A percentile compares a stretch with the other conserved stretches of the same genome.
phyloP scores from a whole-genome alignment of 2,888 invertebrate species.

The Allolobophora icterica region DNA sequence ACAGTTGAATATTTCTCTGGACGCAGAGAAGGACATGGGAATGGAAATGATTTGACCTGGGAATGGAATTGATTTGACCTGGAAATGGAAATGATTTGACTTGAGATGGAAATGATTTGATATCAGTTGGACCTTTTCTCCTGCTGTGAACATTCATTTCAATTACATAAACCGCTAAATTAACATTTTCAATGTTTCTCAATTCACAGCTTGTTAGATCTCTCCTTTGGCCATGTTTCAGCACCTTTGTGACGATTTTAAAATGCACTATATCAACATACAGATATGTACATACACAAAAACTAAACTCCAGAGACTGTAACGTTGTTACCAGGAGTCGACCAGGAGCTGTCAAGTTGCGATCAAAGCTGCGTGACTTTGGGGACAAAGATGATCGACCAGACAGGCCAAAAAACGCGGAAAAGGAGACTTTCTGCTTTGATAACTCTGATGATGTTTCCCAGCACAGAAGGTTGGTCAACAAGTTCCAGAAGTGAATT shows the following conservation, averaged over 20 bases:
- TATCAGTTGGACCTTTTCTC: not conserved
- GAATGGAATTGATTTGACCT: too few species aligned
- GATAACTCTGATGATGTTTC: not conserved
- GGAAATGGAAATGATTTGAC: not conserved
- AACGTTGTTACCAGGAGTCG: not conserved
- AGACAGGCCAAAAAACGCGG: not conserved
- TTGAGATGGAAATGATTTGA: too few species aligned
- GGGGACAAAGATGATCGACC: slow-evolving; percentile 19
- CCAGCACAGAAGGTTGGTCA: not conserved
- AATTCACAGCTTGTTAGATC: not conserved
- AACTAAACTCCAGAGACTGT: not conserved
- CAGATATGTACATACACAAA: not conserved
- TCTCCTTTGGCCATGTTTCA: not conserved
- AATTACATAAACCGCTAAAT: not conserved
- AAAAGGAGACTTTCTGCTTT: not conserved
- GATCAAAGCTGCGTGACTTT: not conserved
- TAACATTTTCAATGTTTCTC: not conserved
- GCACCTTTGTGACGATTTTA: not conserved
- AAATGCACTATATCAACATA: not conserved
- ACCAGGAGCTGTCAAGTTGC: not conserved
- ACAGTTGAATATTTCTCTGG: too few species aligned
- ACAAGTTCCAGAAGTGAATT: not conserved
- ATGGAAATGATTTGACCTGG: not conserved
- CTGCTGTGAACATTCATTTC: not conserved
- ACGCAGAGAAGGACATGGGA: not conserved